Evolutionary conservation across 2,113 vertebrate species (phyloP).

Genomic region (Dryoscopus gambensis): DNA sequence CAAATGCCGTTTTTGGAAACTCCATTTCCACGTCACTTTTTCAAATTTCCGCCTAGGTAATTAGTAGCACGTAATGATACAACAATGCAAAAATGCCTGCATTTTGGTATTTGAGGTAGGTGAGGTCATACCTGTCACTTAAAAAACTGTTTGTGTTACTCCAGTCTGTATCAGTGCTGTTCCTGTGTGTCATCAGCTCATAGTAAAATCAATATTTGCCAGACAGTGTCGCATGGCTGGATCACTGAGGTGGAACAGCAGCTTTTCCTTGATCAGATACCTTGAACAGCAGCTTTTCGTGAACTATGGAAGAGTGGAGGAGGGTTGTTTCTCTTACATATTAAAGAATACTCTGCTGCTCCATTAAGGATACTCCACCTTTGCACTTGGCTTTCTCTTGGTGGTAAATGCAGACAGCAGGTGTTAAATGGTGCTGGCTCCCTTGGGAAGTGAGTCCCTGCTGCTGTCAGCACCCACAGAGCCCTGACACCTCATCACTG

Average conservation of each 20-base stretch:
- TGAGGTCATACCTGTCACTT: not conserved
- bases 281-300: not conserved
- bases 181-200: not conserved
- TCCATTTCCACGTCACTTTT: not conserved
- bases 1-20: not conserved
- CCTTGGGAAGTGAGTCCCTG: not conserved
- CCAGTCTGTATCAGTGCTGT: not conserved
- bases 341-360: not conserved
- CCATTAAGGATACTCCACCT: not conserved
- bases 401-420: not conserved
- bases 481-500: not conserved
- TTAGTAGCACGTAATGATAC: not conserved
- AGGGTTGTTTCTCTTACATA: not conserved
- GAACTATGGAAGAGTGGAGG: not conserved
- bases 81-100: not conserved
- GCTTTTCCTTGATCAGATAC: not conserved
- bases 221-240: not conserved
- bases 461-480: not conserved
- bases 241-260: not conserved
- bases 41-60: not conserved
- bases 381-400: not conserved
- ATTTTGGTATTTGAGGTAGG: not conserved
- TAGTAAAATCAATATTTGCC: not conserved
- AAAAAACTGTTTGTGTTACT: rapidly evolving
- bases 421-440: not conserved